A percentile compares a stretch with the other conserved stretches of the same genome.
Evolutionary conservation across 2,797 vertebrate genomes (phyloP).

Genomic region (Cossypha niveicapilla): DNA sequence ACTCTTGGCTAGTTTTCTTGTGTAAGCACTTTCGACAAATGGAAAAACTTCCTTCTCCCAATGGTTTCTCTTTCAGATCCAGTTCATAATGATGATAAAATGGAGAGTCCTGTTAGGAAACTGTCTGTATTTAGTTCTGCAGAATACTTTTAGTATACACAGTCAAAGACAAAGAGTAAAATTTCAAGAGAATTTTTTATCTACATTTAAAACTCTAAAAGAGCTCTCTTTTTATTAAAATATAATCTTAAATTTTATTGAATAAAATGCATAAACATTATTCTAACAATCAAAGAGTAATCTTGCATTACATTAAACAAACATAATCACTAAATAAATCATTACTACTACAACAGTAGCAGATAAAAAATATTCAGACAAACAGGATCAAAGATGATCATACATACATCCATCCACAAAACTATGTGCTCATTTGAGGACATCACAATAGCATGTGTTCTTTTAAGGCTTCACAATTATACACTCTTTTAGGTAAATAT

Average conservation of each 20-base stretch:
- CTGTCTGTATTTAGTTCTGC: conserved; percentile 58
- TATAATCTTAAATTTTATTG: neutral
- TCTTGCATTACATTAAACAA: conserved; percentile 11
- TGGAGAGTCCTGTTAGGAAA: conserved; percentile 87
- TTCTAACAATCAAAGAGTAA: conserved; percentile 19
- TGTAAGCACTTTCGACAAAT: conserved; percentile 95
- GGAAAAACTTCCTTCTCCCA: conserved; percentile 98
- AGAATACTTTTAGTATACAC: conserved; percentile 45
- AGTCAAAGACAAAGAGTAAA: conserved; percentile 39
- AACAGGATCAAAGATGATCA: neutral
- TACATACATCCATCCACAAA: conserved; percentile 21
- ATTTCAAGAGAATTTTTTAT: conserved; percentile 10
- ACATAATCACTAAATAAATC: conserved; percentile 5
- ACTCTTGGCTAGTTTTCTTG: conserved; percentile 92
- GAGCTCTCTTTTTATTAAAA: conserved; percentile 1
- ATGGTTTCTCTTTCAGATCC: conserved; percentile 88
- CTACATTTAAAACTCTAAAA: conserved; percentile 32
- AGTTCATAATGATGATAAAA: conserved; percentile 96
- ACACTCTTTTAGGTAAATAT: neutral
- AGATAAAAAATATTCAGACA: conserved; percentile 33
- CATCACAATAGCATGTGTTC: neutral
- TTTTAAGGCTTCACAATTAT: neutral
- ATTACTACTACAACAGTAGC: neutral
- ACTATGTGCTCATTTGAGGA: neutral
- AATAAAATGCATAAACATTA: conserved; percentile 24